Base-by-base conservation (phyloP, 2,113 vertebrate species). In the Siniperca chuatsi region DNA sequence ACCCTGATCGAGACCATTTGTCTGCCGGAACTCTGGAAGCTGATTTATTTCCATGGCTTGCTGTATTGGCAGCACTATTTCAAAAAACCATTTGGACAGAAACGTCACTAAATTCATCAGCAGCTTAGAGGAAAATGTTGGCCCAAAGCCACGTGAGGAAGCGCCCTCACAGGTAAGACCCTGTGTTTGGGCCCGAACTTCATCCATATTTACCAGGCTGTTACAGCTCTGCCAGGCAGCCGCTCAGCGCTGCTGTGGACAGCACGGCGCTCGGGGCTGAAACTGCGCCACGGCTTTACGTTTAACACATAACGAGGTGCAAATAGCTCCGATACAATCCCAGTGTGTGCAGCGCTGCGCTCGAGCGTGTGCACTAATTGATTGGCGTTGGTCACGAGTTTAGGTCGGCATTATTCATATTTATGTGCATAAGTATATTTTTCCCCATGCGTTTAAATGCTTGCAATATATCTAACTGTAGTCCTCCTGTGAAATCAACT, bases 191-290 rank as follows among this genome's bases (percentile, higher is more conserved):
- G 15, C 64, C 78, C 68, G 61, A 75, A 71, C 85, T 35, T 84
- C 80, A 88, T 92, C 86, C 83, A 82, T 93, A 85, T 87, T 91
- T 20, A 90, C 78, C 58, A 72, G 48, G 68, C 78, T 72, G 67
- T 77, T 85, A 29, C 73, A 72, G 13, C 52, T 55, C 0, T 78
- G 58, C 44, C 15, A 35, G 12, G 50, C 71, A 60, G 64, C 64
- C 35, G 44, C 46, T 8, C 48, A 7, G 55, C 15, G 58, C 71
- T 33, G 55, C 75, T 44, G 50, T 4, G 62, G 58, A 67, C 71
- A 0, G 80, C 52, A n/a, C 1, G 7, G 23, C 67, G 1, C 67
- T 77, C 44, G 60, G 68, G 42, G 64, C 44, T 44, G 50, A 23
- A 54, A 42, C n/a, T 57, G 37, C 0, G 13, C 60, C 21, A 6